These are phyloP conservation scores for Ormyrus labotus DNA, from an alignment of 2,888 invertebrate species.

Conservation along the genomic window DNA sequence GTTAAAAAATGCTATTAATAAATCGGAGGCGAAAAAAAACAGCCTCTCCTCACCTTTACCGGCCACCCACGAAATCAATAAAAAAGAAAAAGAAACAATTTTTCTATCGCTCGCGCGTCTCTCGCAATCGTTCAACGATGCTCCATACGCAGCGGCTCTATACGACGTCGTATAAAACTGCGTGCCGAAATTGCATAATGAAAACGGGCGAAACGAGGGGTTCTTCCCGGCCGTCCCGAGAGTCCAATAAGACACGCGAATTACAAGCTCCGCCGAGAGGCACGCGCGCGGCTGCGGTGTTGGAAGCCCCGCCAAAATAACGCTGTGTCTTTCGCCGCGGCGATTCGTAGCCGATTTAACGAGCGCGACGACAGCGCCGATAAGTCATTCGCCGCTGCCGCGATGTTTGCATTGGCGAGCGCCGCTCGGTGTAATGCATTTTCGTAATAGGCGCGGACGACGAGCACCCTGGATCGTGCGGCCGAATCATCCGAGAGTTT, in stretches of 20 bases:
- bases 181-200: slow-evolving; percentile 30
- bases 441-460: slow-evolving; percentile 24
- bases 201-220: background rate
- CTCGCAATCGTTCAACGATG: too few relatives aligned
- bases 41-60: background rate
- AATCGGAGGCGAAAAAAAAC: background rate
- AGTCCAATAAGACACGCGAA: background rate
- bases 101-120: background rate
- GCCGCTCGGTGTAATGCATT: slow-evolving; percentile 32
- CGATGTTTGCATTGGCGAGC: slow-evolving; percentile 52
- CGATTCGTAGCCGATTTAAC: slow-evolving; percentile 38
- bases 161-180: background rate
- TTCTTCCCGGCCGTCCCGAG: background rate
- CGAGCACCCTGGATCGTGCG: background rate
- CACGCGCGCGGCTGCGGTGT: too few relatives aligned
- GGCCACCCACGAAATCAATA: background rate
- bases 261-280: background rate
- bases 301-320: background rate
- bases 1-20: too few relatives aligned
- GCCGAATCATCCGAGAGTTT: too few relatives aligned
- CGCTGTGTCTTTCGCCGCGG: slow-evolving; percentile 6
- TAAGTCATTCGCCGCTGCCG: slow-evolving; percentile 47
- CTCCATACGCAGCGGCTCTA: too few relatives aligned
- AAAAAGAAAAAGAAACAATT: background rate
- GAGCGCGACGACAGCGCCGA: slow-evolving; percentile 16